These are phyloP conservation scores for Dreissena rostriformis DNA, from an alignment of 1,140 invertebrate genomes.

Conservation along the genomic window DNA sequence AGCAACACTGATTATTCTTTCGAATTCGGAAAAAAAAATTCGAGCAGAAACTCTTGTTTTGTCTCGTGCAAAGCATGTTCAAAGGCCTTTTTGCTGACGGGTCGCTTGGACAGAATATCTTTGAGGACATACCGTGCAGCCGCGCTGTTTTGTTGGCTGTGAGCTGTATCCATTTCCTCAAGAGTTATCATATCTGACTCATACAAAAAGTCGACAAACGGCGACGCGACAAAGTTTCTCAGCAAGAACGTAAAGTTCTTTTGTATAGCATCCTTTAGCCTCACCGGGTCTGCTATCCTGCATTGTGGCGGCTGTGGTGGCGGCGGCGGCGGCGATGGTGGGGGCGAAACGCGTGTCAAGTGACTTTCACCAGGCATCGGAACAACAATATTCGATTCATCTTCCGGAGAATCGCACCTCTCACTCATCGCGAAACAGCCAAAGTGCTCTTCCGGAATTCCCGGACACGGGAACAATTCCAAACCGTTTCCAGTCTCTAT, in stretches of 20 bases:
- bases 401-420: not conserved
- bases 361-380: not conserved
- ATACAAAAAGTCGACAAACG: constrained; percentile 37
- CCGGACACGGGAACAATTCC: not conserved
- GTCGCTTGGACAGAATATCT: not conserved
- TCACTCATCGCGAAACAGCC: too few species aligned
- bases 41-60: constrained; percentile 12
- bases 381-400: not conserved
- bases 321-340: not conserved
- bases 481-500: constrained; percentile 1
- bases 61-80: constrained; percentile 23
- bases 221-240: constrained; percentile 9
- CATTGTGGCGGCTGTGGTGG: not conserved
- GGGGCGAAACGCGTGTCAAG: not conserved
- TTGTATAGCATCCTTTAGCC: constrained; percentile 5
- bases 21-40: constrained; percentile 10
- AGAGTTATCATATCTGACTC: constrained; percentile 16
- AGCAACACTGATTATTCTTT: constrained; percentile 9
- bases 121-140: constrained; percentile 14
- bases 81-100: constrained; percentile 34
- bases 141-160: not conserved
- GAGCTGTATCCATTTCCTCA: not conserved
- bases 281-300: constrained; percentile 14
- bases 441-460: constrained; percentile 5
- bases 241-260: constrained; percentile 26